A percentile compares a stretch with the other conserved stretches of the same genome.
Conservation (phyloP, 2,797 vertebrate species). For the Pipistrellus nathusii region DNA sequence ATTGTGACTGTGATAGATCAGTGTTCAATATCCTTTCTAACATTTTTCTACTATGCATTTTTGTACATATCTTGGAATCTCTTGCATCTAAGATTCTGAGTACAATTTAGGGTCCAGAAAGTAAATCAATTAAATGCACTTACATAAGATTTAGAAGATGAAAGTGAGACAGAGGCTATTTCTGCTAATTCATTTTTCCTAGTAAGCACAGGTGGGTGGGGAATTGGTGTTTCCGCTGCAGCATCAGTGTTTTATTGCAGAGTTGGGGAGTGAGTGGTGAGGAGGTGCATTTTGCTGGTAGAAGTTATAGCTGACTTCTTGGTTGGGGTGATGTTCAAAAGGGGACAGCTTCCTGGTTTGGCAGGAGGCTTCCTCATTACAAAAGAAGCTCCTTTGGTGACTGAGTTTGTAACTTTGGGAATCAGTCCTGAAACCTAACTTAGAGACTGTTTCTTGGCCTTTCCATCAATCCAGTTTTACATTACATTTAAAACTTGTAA, state of each 20-base stretch:
- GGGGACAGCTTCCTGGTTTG: neutral
- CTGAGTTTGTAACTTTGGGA: neutral
- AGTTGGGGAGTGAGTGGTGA: neutral
- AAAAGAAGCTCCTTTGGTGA: neutral
- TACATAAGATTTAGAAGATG: neutral
- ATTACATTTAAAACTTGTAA: neutral
- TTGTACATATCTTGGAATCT: neutral
- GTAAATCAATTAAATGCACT: neutral
- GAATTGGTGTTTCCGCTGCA: neutral
- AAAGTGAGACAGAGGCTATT: neutral
- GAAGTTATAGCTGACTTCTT: neutral
- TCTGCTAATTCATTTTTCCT: neutral
- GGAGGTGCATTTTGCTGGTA: neutral
- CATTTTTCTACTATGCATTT: neutral
- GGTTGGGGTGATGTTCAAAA: neutral
- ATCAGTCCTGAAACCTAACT: neutral
- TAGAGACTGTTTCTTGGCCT: neutral
- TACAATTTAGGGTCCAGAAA: neutral
- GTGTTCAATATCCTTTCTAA: neutral
- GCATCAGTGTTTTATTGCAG: neutral
- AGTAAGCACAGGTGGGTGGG: neutral
- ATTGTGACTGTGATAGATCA: neutral
- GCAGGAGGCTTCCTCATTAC: neutral
- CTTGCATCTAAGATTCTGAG: conserved; percentile 2
- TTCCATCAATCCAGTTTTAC: neutral